Percentiles rank a stretch among this genome's conserved stretches.
phyloP scores from a whole-genome alignment of 2,113 vertebrate genomes.

The Notechis scutatus region DNA sequence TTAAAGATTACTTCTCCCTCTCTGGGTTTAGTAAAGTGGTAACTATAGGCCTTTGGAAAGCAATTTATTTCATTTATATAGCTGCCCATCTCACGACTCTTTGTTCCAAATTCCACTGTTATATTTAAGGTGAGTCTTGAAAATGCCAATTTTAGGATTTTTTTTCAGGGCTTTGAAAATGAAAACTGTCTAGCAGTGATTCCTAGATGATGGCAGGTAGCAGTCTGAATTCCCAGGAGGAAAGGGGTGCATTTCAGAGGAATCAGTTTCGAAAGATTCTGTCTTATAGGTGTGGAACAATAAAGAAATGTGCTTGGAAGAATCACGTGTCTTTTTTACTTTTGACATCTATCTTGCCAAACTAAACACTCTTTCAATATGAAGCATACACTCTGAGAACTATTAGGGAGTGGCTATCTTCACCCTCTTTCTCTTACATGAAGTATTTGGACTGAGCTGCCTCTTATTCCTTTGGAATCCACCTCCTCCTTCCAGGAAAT shows the following conservation, averaged over 20 bases:
- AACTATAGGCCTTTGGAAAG: neutral
- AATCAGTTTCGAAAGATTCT: neutral
- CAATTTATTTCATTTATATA: neutral
- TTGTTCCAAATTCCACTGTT: neutral
- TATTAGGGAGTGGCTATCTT: neutral
- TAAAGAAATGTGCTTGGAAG: neutral
- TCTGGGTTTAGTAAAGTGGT: neutral
- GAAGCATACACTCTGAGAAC: neutral
- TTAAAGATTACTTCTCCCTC: neutral
- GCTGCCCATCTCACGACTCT: neutral
- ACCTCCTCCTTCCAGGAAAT: neutral
- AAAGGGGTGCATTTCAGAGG: neutral
- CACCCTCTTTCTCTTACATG: neutral
- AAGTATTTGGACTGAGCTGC: neutral
- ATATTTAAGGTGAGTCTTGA: neutral
- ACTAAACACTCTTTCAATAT: neutral
- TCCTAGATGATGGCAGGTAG: neutral
- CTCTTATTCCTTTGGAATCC: neutral
- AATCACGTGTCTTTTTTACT: neutral
- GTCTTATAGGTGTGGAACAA: neutral
- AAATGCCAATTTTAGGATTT: neutral
- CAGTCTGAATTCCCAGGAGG: neutral
- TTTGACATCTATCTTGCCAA: neutral
- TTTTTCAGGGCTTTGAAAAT: neutral
- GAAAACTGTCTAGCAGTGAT: neutral